Evolutionary conservation across 2,113 vertebrate species (phyloP).

Genomic region (Ammospiza caudacuta): DNA sequence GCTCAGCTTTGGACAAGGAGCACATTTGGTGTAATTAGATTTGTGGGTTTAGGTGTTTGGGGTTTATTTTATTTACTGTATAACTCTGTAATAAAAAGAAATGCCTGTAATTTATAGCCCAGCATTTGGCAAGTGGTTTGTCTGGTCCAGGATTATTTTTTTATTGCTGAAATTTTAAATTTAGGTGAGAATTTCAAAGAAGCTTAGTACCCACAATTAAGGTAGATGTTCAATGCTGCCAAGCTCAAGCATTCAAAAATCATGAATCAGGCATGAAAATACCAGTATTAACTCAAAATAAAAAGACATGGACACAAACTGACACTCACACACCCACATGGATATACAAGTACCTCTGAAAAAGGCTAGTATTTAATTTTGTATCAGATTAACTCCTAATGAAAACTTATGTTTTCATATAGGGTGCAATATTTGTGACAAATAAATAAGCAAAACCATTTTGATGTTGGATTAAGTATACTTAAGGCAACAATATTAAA

Average conservation of each 20-base stretch:
- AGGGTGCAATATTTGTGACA: not conserved
- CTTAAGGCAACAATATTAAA: not conserved
- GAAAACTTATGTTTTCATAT: not conserved
- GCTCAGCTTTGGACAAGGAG: not conserved
- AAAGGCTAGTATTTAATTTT: not conserved
- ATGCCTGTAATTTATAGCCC: slow-evolving; percentile 47
- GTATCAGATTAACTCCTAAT: not conserved
- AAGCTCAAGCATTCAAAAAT: not conserved
- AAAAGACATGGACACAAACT: not conserved
- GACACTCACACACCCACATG: not conserved
- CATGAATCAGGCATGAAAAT: not conserved
- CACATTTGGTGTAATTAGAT: slow-evolving; percentile 41
- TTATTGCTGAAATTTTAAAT: slow-evolving; percentile 41
- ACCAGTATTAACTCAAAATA: not conserved
- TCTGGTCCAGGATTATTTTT: not conserved
- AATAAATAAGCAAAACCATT: not conserved
- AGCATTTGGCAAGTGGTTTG: slow-evolving; percentile 4
- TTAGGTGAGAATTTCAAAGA: slow-evolving; percentile 49
- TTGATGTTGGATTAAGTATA: not conserved
- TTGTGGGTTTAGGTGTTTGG: slow-evolving; percentile 62
- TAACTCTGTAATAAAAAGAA: slow-evolving; percentile 49
- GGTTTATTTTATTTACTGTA: slow-evolving; percentile 4
- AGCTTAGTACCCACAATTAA: not conserved
- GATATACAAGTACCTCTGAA: not conserved
- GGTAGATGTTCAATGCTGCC: not conserved